Base-by-base conservation (phyloP, 2,888 invertebrate genomes). In the Branchipolynoe longqiensis region DNA sequence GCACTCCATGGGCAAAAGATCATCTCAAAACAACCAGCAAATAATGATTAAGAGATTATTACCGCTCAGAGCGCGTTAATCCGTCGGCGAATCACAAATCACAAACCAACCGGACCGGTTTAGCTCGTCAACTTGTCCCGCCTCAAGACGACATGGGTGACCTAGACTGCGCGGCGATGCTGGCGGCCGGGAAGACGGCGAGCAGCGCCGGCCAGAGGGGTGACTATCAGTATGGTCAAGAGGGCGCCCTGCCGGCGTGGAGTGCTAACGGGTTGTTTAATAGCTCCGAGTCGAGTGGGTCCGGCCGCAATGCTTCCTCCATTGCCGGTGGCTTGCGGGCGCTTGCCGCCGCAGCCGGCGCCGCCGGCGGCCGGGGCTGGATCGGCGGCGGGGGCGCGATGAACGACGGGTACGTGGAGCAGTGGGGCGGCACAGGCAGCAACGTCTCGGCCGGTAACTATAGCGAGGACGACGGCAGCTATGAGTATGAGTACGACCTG, bases 401-500 rank as follows among this genome's bases (percentile, higher is more conserved):
- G 8, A 18, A 48, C 18, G 8, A 12, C 8, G 12, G n/a, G 28
- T 62, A 62, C 69, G 4, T n/a, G 36, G 38, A 33, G 38, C 69
- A 33, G 69, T 18, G 22, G 22, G 4, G 25, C 12, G 25, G 58
- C 58, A 58, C 58, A 31, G 48, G n/a, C 25, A 28, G 48, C 22
- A 48, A 74, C 28, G 1, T 1, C 33, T 14, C 78, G 12, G 0
- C 4, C 1, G 18, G 33, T 4, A 69, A 84, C 69, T 64, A 31
- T 22, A 84, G 48, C 28, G 54, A 64, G 22, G 84, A 84, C n/a
- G n/a, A n/a, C 28, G 84, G 73, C 28, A 4, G 4, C 28, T 31
- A 84, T n/a, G 25, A 36, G 31, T 90, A 89, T 64, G 94, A 94
- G 88, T 95, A 95, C 90, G 95, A 95, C 90, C 91, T 94, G 85